These are phyloP conservation scores for Drosophila dives DNA, from an alignment of 2,888 invertebrate species.

Conservation along the genomic window DNA sequence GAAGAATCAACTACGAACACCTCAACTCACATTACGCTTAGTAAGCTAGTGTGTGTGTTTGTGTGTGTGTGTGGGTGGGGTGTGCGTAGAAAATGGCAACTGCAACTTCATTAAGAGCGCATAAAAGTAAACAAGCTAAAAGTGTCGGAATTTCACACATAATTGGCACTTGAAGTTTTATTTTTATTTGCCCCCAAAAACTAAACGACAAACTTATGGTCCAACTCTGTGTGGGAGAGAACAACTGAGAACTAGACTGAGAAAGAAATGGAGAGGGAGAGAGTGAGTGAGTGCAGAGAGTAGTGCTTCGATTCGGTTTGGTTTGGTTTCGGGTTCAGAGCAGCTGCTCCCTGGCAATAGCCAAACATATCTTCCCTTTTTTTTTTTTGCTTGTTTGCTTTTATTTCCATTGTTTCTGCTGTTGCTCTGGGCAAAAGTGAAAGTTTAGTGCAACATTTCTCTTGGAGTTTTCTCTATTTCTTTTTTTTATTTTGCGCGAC, in stretches of 20 bases:
- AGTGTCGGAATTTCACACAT: slow-evolving; percentile 80
- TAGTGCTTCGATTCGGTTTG: slow-evolving; percentile 25
- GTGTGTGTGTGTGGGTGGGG: slow-evolving; percentile 11
- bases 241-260: neutral
- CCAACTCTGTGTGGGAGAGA: slow-evolving; percentile 45
- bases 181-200: slow-evolving; percentile 67
- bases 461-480: slow-evolving; percentile 36
- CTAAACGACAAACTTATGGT: slow-evolving; percentile 77
- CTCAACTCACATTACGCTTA: slow-evolving; percentile 27
- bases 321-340: slow-evolving; percentile 32
- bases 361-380: slow-evolving; percentile 45
- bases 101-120: slow-evolving; percentile 76
- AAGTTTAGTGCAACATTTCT: slow-evolving; percentile 77
- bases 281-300: neutral
- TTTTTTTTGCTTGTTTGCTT: slow-evolving; percentile 22
- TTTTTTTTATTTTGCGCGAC: slow-evolving; percentile 16
- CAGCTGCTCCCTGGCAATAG: slow-evolving; percentile 64
- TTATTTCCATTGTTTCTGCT: slow-evolving; percentile 47
- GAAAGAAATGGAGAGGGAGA: neutral
- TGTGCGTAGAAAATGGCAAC: slow-evolving; percentile 26
- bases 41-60: neutral
- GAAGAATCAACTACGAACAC: slow-evolving; percentile 20
- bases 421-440: slow-evolving; percentile 62
- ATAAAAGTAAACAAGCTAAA: slow-evolving; percentile 79
- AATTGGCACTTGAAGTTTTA: slow-evolving; percentile 79